Evolutionary conservation across 2,113 vertebrate genomes (phyloP), one percentile per base, ranked within the genome.

Genomic region (Daubentonia madagascariensis): DNA sequence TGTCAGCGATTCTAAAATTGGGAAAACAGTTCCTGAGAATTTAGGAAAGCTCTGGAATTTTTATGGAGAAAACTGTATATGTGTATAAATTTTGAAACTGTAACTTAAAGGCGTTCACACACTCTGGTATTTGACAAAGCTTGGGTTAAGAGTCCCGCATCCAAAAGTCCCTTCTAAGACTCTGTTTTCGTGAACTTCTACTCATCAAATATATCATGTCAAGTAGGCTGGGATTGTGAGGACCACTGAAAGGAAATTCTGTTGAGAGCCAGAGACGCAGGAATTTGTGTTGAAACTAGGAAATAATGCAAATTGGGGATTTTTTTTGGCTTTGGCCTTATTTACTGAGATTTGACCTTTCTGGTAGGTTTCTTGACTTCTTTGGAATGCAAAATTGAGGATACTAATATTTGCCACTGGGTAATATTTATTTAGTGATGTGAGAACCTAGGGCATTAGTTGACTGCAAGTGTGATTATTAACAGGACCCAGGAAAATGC

Each of bases 381-480:
- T 57, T 72, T 96, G 97, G 98, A 98, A 98, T 98, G 97, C 73
- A 92, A 18, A 91, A 86, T 96, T 96, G 52, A 90, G 89, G 95
- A 95, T 96, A 37, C 97, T 96, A 95, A 96, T 97, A 96, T 98
- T 98, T 98, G 86, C 96, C 85, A 92, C 85, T 25, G 80, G 97
- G 63, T 81, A 93, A 70, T 97, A 94, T 98, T 98, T 98, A 76
- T 89, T 98, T 91, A 98, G 96, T 89, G 93, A 96, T 97, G 95
- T 97, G 96, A 97, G 97, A 98, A 95, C 89, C 73, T 35, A 37
- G 89, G 83, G 52, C 86, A 63, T 85, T 86, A 70, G 96, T 87
- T 76, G 94, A 92, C 96, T 96, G 20, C 86, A 80, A 65, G 97
- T 97, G 97, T 98, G 97, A 98, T 98, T 91, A 98, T 97, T 97